Base-by-base conservation (phyloP, 2,797 vertebrate genomes). In the Cephalopachus bancanus region DNA sequence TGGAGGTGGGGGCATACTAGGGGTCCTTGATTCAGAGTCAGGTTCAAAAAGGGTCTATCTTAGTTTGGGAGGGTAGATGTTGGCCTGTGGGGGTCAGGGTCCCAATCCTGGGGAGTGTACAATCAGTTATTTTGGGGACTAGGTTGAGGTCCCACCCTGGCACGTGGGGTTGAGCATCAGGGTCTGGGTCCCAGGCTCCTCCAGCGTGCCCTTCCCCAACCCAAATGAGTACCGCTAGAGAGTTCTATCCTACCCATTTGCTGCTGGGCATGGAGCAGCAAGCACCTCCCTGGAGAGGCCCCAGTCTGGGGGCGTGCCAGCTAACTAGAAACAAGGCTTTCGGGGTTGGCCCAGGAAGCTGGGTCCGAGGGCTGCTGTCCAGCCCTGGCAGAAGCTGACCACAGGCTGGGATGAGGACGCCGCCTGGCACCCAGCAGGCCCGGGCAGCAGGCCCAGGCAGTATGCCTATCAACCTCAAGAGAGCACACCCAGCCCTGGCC, bases 221-320 rank as follows among this genome's bases (percentile, higher is more conserved):
- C 44, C 44, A 44, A 44, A 44, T 44, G 44, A 44, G 44, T 44
- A 44, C 9, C 75, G 15, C 26, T 59, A 69, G 65, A 20, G 24
- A 62, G 17, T 76, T 78, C 81, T 37, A 30, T 30, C 16, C 60
- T 59, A 37, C 12, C 51, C 20, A 8, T n/a, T 80, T 28, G 26
- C 53, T 1, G 4, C 11, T 0, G 1, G 60, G 20, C 65, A 28
- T 11, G 24, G 49, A 17, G 9, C 16, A 83, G 19, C 11, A 22
- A 60, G 30, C 7, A 6, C 37, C 26, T 26, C 20, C 8, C 37
- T 8, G 12, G 37, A 85, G 51, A 91, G 16, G 20, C 72, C 19
- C 60, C 20, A 7, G n/a, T 4, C 33, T 49, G 28, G 78, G 62
- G 16, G 10, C 49, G 2, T 69, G 71, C 53, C 60, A 79, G 22